Percentiles rank a stretch among this genome's conserved stretches.
Conservation (phyloP, 1,140 invertebrate genomes). For the Phymorhynchus buccinoides region DNA sequence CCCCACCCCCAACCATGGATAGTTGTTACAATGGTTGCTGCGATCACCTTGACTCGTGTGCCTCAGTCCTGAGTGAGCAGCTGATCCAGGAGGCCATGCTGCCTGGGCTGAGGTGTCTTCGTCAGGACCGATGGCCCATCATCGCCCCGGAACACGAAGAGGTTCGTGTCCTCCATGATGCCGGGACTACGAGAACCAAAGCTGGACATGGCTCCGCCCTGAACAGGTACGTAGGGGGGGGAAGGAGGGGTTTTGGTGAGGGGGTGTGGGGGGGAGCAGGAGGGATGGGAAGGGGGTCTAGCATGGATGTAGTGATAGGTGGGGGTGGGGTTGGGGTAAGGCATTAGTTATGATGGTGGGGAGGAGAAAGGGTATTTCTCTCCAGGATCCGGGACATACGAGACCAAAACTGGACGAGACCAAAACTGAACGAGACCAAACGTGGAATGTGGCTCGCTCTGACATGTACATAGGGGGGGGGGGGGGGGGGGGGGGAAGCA, state of each 20-base stretch:
- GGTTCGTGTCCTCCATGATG: conserved; percentile 72
- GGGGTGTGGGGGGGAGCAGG: conserved; percentile 62
- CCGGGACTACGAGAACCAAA: conserved; percentile 72
- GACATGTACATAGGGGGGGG: too few species aligned
- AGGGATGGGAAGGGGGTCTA: too few species aligned
- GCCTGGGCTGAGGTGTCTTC: conserved; percentile 72
- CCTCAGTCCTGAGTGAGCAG: conserved; percentile 73
- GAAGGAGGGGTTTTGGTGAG: background rate
- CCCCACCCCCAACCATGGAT: too few species aligned
- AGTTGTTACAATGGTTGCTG: too few species aligned
- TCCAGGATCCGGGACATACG: too few species aligned
- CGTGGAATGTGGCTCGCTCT: too few species aligned
- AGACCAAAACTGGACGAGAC: too few species aligned
- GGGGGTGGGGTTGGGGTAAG: too few species aligned
- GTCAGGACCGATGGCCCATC: conserved; percentile 68
- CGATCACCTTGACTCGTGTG: conserved; percentile 28
- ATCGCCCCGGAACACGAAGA: conserved; percentile 70
- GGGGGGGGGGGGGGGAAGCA: background rate
- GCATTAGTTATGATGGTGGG: too few species aligned
- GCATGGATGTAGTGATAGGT: too few species aligned
- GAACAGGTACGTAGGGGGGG: conserved; percentile 48
- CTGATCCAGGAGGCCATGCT: conserved; percentile 72
- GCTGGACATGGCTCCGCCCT: conserved; percentile 62
- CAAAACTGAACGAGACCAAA: too few species aligned
- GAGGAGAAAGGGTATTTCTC: too few species aligned